Evolutionary conservation across 2,888 invertebrate species (phyloP).

Genomic region (Perizoma affinitatum): DNA sequence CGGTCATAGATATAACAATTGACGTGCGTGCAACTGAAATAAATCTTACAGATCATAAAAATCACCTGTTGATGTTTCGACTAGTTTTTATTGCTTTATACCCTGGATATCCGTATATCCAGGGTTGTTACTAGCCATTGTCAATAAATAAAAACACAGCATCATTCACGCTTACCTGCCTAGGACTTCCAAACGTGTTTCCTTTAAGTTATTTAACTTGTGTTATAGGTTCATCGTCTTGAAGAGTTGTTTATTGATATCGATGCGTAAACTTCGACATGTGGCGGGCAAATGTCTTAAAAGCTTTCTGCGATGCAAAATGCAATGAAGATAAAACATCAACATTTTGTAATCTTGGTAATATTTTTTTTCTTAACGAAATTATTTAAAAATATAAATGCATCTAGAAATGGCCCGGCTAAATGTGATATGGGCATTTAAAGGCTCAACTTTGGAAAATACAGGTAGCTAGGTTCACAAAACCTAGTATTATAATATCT

Average conservation of each 20-base stretch:
- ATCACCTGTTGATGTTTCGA: slow-evolving; percentile 53
- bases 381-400: no score
- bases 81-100: slow-evolving; percentile 45
- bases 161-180: background rate
- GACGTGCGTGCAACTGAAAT: slow-evolving; percentile 54
- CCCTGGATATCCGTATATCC: slow-evolving; percentile 1
- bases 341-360: no score
- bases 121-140: background rate
- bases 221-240: no score
- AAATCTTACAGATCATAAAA: slow-evolving; percentile 54
- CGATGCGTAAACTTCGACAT: slow-evolving; percentile 29
- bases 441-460: no score
- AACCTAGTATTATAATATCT: no score
- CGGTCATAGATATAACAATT: slow-evolving; percentile 49
- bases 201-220: no score
- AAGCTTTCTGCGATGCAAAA: slow-evolving; percentile 29
- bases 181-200: no score
- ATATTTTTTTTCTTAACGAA: no score
- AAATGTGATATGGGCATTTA: no score
- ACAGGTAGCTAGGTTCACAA: no score
- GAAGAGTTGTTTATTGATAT: slow-evolving; percentile 5
- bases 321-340: slow-evolving; percentile 20
- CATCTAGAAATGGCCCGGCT: no score
- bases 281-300: slow-evolving; percentile 33
- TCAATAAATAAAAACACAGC: slow-evolving; percentile 1